These are phyloP conservation scores for Pristionchus fissidentatus DNA, from an alignment of 2,888 invertebrate species.

Conservation along the genomic window DNA sequence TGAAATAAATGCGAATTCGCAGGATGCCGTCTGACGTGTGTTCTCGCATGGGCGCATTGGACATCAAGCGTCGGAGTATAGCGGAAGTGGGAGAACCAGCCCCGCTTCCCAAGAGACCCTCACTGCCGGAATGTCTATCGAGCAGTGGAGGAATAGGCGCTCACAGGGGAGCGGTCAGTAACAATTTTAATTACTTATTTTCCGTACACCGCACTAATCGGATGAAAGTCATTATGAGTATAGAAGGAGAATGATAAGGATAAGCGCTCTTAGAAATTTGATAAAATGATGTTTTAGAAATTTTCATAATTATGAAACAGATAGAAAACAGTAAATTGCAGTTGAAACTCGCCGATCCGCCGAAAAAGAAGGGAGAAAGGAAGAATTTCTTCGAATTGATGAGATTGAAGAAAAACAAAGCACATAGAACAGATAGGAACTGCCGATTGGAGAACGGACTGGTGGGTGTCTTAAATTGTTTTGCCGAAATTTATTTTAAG, in stretches of 20 bases:
- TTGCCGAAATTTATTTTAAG: background rate
- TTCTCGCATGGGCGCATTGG: background rate
- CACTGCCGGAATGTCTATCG: constrained; percentile 24
- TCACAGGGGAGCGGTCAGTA: constrained; percentile 5
- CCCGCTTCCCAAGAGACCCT: constrained; percentile 34
- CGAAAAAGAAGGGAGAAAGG: background rate
- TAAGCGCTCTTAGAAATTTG: too few species aligned
- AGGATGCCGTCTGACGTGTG: constrained; percentile 36
- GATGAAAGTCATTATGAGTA: background rate
- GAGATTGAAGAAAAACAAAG: background rate
- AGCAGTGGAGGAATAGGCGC: background rate
- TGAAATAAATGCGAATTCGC: background rate
- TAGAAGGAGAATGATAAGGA: too few species aligned
- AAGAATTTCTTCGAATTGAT: constrained; percentile 6
- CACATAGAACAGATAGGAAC: too few species aligned
- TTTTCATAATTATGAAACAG: background rate
- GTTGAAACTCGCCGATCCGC: background rate
- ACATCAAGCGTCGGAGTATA: constrained; percentile 39
- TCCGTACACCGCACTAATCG: background rate
- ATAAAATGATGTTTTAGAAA: too few species aligned
- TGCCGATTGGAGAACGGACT: background rate
- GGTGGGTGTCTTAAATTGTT: background rate
- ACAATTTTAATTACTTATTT: too few species aligned
- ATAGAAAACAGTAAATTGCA: background rate
- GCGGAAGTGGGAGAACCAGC: too few species aligned